These are phyloP conservation scores for Tyrannus savana DNA, from an alignment of 2,113 vertebrate genomes.

Conservation along the genomic window DNA sequence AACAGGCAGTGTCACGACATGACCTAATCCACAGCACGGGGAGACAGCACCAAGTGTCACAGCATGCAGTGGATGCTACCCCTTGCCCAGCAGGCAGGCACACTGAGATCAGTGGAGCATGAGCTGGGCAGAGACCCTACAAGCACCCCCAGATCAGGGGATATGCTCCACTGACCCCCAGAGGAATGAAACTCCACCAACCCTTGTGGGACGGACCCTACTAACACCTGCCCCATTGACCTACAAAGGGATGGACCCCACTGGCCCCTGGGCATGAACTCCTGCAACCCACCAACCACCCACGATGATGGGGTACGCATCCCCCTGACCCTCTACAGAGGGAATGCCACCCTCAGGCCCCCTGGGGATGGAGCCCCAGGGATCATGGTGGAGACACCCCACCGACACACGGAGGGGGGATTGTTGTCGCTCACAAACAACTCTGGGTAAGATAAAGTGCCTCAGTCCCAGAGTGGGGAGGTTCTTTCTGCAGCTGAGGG, in stretches of 20 bases:
- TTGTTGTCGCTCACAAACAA: not conserved
- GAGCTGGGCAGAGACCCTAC: not conserved
- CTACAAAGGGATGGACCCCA: too few relatives aligned
- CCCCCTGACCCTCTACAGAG: not conserved
- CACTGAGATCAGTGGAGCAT: not conserved
- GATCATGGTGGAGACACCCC: not conserved
- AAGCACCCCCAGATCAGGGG: not conserved
- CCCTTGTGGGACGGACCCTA: not conserved
- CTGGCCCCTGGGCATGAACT: not conserved
- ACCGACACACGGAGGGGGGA: rapidly evolving
- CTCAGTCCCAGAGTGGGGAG: not conserved
- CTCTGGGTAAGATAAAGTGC: not conserved
- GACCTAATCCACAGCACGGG: not conserved
- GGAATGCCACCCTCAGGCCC: not conserved
- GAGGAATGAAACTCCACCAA: not conserved
- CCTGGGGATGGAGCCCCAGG: not conserved
- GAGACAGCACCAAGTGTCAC: not conserved
- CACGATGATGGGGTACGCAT: rapidly evolving
- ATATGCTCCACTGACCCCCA: not conserved
- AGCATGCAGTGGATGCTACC: not conserved
- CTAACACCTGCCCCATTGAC: not conserved
- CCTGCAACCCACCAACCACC: not conserved
- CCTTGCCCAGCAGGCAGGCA: not conserved
- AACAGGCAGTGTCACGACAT: not conserved
- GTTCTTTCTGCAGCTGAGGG: not conserved